Evolutionary conservation across 1,140 invertebrate genomes (phyloP), one percentile per base, ranked within the genome.

Genomic region (Bemisia tabaci): DNA sequence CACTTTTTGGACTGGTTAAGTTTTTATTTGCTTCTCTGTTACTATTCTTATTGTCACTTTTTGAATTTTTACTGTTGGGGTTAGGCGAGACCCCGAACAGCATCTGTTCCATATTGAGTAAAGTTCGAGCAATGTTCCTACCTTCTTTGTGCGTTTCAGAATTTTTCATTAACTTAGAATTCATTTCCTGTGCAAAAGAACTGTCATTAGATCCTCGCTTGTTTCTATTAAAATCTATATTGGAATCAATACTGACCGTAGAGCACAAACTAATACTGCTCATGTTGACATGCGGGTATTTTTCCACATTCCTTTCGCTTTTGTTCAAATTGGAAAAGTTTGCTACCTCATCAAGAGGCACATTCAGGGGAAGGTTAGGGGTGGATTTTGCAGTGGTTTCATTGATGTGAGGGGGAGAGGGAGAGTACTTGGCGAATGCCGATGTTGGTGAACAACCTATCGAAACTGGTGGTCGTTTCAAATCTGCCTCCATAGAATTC

Each of bases 231-330:
- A 39, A 68, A 25, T 72, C 71, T 12, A 70, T 48, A 17, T 48
- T 64, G 12, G 72, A 71, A 61, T 74, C 73, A 22, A 74, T 67
- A 68, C 71, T 72, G n/a, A 79, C 71, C 26, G 78, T 76, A 0
- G 79, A 81, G 67, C 74, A 79, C 1, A 81, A 67, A 67, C 79
- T 81, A 2, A 80, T 71, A 66, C 74, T 79, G 62, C 79, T 81
- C 22, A 75, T 71, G 39, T 71, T 78, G 2, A 78, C 63, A 62
- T 72, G 25, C 23, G 68, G 68, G 26, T 68, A 65, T 26, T 23
- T 60, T 11, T 68, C 63, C 12, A 68, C 48, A 63, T 68, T 68
- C 21, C 63, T 62, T 1, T 66, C 60, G 2, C 22, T 22, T 73
- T 72, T 76, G 72, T 11, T 17, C 5, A 48, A 48, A 48, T 48